phyloP scores from a whole-genome alignment of 2,888 invertebrate genomes.

The Limnephilus lunatus region DNA sequence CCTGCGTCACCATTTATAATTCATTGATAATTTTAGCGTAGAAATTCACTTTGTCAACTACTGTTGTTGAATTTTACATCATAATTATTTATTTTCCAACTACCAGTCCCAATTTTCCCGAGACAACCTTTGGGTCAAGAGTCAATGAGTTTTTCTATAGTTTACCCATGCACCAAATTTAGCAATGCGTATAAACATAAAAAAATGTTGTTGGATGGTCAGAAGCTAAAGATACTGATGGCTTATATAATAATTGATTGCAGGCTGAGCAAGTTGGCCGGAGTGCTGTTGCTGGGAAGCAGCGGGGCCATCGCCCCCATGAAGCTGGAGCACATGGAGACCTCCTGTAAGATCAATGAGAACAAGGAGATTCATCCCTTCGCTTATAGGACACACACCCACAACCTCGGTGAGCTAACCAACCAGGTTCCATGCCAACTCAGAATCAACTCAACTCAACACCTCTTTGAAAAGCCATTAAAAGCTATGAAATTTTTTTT shows the following conservation, averaged over 20 bases:
- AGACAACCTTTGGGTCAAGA: too few relatives aligned
- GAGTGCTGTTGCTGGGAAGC: conserved; percentile 93
- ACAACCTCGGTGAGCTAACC: conserved; percentile 83
- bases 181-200: background rate
- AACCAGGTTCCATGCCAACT: background rate
- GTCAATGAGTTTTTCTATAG: background rate
- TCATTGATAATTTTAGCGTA: too few relatives aligned
- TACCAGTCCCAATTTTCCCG: too few relatives aligned
- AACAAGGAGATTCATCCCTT: conserved; percentile 94
- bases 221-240: background rate
- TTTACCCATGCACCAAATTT: background rate
- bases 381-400: conserved; percentile 97
- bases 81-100: too few relatives aligned
- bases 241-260: conserved; percentile 66
- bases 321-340: conserved; percentile 90
- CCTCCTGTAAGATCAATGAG: conserved; percentile 88
- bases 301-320: conserved; percentile 87
- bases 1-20: too few relatives aligned
- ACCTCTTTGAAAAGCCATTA: too few relatives aligned
- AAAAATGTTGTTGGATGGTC: background rate
- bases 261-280: conserved; percentile 92
- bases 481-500: too few relatives aligned
- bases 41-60: too few relatives aligned
- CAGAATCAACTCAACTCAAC: too few relatives aligned
- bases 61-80: too few relatives aligned